A percentile compares a stretch with the other conserved stretches of the same genome.
phyloP scores from a whole-genome alignment of 2,113 vertebrate species.

The Kryptolebias marmoratus region DNA sequence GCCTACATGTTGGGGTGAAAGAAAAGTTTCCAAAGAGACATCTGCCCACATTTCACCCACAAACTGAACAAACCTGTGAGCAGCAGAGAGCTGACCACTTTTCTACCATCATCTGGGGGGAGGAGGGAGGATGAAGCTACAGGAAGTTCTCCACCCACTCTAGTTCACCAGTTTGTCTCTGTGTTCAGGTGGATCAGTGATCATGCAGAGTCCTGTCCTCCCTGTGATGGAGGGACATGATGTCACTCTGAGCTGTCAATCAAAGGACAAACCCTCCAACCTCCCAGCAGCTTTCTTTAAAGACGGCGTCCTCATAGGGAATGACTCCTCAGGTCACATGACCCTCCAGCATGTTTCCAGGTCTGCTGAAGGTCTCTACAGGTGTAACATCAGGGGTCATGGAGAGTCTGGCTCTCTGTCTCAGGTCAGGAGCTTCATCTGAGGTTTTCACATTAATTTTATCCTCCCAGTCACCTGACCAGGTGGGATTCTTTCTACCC shows the following conservation, averaged over 20 bases:
- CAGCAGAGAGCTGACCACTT: too few relatives aligned
- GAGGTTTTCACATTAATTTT: too few relatives aligned
- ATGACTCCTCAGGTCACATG: neutral
- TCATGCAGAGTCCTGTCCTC: constrained; percentile 33
- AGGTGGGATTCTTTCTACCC: too few relatives aligned
- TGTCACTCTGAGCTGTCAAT: neutral
- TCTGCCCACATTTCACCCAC: too few relatives aligned
- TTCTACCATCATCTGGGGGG: too few relatives aligned
- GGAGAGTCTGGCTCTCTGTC: constrained; percentile 30
- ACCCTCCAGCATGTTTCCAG: neutral
- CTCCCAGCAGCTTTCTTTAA: neutral
- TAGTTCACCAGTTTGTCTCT: neutral
- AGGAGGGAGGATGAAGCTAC: neutral
- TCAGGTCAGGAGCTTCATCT: neutral
- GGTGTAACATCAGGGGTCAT: constrained; percentile 2
- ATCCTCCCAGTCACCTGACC: too few relatives aligned
- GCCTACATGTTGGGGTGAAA: too few relatives aligned
- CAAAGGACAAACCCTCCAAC: neutral
- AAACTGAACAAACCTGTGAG: too few relatives aligned
- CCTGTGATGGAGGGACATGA: constrained; percentile 26
- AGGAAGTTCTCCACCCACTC: neutral
- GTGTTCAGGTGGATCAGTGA: neutral
- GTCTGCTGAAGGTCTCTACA: constrained; percentile 34
- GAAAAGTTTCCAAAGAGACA: too few relatives aligned
- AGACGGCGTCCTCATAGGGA: constrained; percentile 7